Conservation (phyloP, 2,113 vertebrate species). For the Proteles cristata region DNA sequence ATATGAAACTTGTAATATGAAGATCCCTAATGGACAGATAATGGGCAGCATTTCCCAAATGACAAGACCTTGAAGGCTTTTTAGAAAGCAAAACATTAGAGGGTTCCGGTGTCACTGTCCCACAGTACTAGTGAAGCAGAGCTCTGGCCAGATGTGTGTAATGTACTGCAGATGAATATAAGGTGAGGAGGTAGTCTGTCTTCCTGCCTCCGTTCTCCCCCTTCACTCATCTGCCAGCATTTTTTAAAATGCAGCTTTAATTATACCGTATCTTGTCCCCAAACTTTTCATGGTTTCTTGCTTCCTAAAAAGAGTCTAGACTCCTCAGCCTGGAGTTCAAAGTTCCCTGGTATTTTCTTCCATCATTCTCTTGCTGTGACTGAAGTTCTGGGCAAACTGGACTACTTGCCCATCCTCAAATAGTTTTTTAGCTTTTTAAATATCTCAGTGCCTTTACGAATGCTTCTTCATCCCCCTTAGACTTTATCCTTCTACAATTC, state of each 20-base stretch:
- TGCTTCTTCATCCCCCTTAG: too few species aligned
- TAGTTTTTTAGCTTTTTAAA: not conserved
- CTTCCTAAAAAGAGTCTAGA: not conserved
- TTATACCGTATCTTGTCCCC: not conserved
- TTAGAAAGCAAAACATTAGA: not conserved
- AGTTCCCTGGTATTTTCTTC: not conserved
- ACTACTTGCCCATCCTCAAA: too few species aligned
- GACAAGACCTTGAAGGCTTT: not conserved
- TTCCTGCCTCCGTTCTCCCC: not conserved
- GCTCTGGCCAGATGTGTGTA: not conserved
- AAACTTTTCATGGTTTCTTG: not conserved
- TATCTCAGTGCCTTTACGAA: not conserved
- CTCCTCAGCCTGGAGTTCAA: not conserved
- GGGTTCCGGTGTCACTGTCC: not conserved
- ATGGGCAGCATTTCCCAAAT: not conserved
- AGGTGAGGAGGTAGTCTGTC: not conserved
- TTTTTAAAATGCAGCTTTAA: not conserved
- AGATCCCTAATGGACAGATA: not conserved
- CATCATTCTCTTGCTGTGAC: not conserved
- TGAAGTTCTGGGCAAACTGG: not conserved
- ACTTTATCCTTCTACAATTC: not conserved
- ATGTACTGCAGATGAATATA: not conserved
- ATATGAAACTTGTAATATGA: not conserved
- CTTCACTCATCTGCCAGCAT: not conserved
- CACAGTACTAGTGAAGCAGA: accelerated